Percentiles rank a stretch among this genome's conserved stretches.
Conservation (phyloP, 1,140 invertebrate genomes). For the Vanessa atalanta region DNA sequence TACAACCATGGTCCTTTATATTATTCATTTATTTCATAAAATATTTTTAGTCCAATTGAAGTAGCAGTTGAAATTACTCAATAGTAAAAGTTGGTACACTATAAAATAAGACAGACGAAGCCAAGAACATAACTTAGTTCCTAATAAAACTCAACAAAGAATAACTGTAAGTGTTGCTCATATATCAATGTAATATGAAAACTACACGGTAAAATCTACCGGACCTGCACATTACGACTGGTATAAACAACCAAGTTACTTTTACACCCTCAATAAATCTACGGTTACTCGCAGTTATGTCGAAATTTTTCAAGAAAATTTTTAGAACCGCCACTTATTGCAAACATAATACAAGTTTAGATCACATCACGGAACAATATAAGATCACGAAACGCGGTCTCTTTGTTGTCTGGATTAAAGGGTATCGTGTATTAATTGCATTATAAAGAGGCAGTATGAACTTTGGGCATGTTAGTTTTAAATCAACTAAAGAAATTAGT, state of each 20-base stretch:
- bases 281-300: constrained; percentile 43
- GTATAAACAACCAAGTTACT: constrained; percentile 53
- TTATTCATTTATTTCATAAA: too few species aligned
- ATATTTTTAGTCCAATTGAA: too few species aligned
- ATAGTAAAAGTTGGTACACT: neutral
- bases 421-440: neutral
- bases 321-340: constrained; percentile 8
- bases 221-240: constrained; percentile 52
- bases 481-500: too few species aligned
- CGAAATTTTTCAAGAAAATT: constrained; percentile 40
- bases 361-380: constrained; percentile 1
- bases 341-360: constrained; percentile 4
- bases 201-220: constrained; percentile 38
- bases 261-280: constrained; percentile 60
- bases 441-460: too few species aligned
- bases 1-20: too few species aligned
- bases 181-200: constrained; percentile 48
- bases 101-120: neutral
- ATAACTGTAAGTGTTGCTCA: constrained; percentile 2
- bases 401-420: neutral
- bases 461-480: too few species aligned
- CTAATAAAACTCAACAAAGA: constrained; percentile 17
- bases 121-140: neutral
- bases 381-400: neutral
- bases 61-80: too few species aligned